Evolutionary conservation across 2,797 vertebrate species (phyloP).

Genomic region (Coranthus polyacanthus): DNA sequence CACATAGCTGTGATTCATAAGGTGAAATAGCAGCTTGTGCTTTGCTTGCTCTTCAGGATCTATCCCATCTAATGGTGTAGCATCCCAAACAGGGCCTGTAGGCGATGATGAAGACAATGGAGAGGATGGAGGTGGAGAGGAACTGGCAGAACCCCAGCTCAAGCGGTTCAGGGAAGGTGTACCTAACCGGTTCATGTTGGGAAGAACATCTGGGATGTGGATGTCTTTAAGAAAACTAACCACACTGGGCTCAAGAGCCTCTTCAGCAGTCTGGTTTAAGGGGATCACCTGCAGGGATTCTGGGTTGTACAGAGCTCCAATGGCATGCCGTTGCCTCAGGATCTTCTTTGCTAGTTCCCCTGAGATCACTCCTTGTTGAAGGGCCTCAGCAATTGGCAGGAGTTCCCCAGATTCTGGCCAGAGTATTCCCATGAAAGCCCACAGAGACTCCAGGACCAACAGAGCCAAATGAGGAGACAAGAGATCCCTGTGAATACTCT

Average conservation of each 20-base stretch:
- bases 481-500: constrained; percentile 87
- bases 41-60: constrained; percentile 64
- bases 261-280: constrained; percentile 80
- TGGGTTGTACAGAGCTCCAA: constrained; percentile 89
- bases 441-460: constrained; percentile 89
- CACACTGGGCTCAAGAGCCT: constrained; percentile 63
- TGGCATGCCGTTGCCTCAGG: constrained; percentile 84
- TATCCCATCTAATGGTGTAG: constrained; percentile 45
- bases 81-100: constrained; percentile 49
- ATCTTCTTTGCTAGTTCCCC: constrained; percentile 85
- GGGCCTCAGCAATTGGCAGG: constrained; percentile 85
- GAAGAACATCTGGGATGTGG: constrained; percentile 88
- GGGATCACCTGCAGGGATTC: constrained; percentile 87
- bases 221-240: constrained; percentile 82
- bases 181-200: constrained; percentile 74
- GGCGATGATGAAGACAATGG: constrained; percentile 52
- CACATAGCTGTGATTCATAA: constrained; percentile 93
- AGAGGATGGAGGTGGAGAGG: constrained; percentile 56
- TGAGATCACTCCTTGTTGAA: constrained; percentile 91
- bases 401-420: constrained; percentile 94
- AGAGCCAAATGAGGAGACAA: constrained; percentile 87
- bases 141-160: constrained; percentile 72
- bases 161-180: constrained; percentile 70
- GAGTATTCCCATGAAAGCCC: constrained; percentile 90
- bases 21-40: constrained; percentile 84